Percentiles rank a stretch among this genome's conserved stretches.
phyloP scores from a whole-genome alignment of 2,888 invertebrate genomes.

The Dysmachus trigonus region DNA sequence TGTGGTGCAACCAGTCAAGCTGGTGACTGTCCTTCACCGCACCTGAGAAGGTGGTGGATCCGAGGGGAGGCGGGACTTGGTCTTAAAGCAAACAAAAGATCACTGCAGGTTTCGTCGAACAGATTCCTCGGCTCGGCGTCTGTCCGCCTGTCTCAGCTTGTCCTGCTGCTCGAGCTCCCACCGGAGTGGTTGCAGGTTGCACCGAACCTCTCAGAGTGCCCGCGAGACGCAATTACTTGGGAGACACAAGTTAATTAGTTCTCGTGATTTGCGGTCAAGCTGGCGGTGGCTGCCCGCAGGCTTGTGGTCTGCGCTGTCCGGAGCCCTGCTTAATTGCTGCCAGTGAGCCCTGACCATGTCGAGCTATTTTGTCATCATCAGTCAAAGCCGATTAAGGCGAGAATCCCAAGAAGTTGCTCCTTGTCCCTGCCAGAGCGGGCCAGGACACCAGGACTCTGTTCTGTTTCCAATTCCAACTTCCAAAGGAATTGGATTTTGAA shows the following conservation, averaged over 20 bases:
- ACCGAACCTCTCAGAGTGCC: background rate
- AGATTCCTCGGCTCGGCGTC: background rate
- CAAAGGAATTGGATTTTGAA: background rate
- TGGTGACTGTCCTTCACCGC: background rate
- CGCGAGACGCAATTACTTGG: background rate
- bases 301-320: background rate
- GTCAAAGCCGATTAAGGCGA: background rate
- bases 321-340: background rate
- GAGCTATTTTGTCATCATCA: background rate
- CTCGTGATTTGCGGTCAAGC: background rate
- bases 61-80: background rate
- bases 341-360: background rate
- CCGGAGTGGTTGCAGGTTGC: background rate
- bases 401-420: background rate
- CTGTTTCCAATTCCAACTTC: background rate
- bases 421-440: background rate
- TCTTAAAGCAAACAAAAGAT: background rate
- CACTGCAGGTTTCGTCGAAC: background rate
- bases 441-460: background rate
- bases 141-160: background rate
- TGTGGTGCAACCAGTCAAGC: background rate
- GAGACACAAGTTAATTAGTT: constrained; percentile 24
- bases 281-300: background rate
- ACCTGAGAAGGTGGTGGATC: background rate
- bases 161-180: background rate